Evolutionary conservation across 2,888 invertebrate genomes (phyloP).

Genomic region (Cheilosia grossa): DNA sequence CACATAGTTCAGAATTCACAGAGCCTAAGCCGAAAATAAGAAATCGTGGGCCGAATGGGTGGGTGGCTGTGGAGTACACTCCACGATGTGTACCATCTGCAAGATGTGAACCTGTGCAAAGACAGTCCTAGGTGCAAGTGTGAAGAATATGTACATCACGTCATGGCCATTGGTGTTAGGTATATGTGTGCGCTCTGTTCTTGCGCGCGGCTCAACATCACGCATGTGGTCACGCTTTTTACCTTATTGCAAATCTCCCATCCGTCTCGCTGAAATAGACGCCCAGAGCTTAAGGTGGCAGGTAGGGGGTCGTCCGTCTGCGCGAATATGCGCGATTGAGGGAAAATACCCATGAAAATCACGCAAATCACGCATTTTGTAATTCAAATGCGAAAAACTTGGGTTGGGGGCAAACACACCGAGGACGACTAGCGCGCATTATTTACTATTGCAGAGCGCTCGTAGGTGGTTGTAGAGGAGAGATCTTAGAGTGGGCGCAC

Average conservation of each 20-base stretch:
- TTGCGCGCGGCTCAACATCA: conserved; percentile 54
- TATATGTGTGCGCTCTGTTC: conserved; percentile 29
- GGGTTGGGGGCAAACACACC: not conserved
- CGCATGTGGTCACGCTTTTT: conserved; percentile 74
- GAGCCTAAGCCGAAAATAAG: conserved; percentile 8
- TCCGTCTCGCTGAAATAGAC: conserved; percentile 53
- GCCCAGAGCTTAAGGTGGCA: conserved; percentile 35
- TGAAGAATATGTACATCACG: conserved; percentile 72
- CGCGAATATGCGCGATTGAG: conserved; percentile 64
- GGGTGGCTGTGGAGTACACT: conserved; percentile 58
- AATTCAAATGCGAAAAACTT: conserved; percentile 62
- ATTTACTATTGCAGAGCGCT: conserved; percentile 44
- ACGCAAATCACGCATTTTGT: conserved; percentile 75
- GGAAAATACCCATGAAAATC: conserved; percentile 69
- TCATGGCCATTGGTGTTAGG: conserved; percentile 53
- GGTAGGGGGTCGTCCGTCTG: conserved; percentile 61
- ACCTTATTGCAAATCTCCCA: conserved; percentile 59
- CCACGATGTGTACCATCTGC: conserved; percentile 42
- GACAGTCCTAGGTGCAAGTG: conserved; percentile 56
- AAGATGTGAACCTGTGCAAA: conserved; percentile 61
- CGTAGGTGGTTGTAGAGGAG: conserved; percentile 67
- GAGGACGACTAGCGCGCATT: conserved; percentile 22
- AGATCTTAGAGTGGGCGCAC: conserved; percentile 65
- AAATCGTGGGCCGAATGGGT: conserved; percentile 69
- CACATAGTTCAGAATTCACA: conserved; percentile 47